Evolutionary conservation across 2,113 vertebrate species (phyloP), one percentile per base, ranked within the genome.

Genomic region (Apeltes quadracus): DNA sequence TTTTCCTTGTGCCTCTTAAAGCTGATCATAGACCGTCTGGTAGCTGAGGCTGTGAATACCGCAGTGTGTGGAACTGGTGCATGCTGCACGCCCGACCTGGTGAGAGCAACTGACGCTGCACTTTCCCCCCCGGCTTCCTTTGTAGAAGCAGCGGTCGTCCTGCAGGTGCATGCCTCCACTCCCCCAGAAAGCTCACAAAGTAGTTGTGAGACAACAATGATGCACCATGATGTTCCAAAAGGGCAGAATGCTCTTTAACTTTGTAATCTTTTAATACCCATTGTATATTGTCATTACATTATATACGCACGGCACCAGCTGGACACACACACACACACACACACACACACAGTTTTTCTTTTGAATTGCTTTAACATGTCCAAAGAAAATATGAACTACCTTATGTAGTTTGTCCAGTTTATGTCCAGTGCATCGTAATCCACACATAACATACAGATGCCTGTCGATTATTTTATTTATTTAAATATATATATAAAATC

Each of bases 111-210:
- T 34, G 55, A 50, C 10, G 11, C 23, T 11, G 7, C 16, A 67
- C 22, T 20, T 41, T 57, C 12, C 25, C 2, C 1, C 25, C 7
- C 29, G 29, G 2, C 29, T 48, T 48, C 29, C 15, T 27, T 23
- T 65, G 62, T 12, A 51, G n/a, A 36, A 20, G 34, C 34, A 20
- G 14, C 34, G 14, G 34, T 22, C 18, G 8, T 44, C 3, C 16
- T 7, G 51, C 22, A 5, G 2, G 13, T 15, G 23, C 54, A 22
- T 7, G 58, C 14, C 55, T 50, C 32, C 56, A 10, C 27, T 51
- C 25, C 1, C 34, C 34, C 0, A 56, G 36, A 29, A 57, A 62
- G 55, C 25, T 5, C 1, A 11, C 25, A 0, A n/a, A n/a, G 20
- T 18, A 34, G 46, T 18, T 54, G 27, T 25, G 3, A 44, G 48